Percentiles rank a stretch among this genome's conserved stretches.
Conservation (phyloP, 2,888 invertebrate species). For the Syrphus vitripennis region DNA sequence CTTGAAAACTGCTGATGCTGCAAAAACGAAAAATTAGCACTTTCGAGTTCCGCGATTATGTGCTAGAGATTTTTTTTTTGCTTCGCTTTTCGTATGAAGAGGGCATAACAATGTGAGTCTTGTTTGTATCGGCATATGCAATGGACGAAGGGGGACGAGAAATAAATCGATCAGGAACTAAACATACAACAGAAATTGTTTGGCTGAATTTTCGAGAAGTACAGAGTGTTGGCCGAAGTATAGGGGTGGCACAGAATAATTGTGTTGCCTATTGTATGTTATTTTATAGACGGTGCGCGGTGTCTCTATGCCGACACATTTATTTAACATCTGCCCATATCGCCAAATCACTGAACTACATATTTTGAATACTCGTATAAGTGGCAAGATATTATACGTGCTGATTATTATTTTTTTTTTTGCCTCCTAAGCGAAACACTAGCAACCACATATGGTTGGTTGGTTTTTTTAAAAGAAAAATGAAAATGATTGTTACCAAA, state of each 20-base stretch:
- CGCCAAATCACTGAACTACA: constrained; percentile 48
- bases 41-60: constrained; percentile 35
- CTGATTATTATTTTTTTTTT: not conserved
- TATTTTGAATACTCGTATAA: constrained; percentile 9
- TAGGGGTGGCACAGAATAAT: constrained; percentile 57
- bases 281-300: constrained; percentile 46
- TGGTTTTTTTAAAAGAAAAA: not conserved
- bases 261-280: constrained; percentile 43
- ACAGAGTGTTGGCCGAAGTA: constrained; percentile 16
- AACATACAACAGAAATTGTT: constrained; percentile 21
- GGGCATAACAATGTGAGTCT: constrained; percentile 55
- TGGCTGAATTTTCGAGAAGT: constrained; percentile 35
- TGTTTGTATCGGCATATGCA: not conserved
- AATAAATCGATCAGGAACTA: constrained; percentile 57
- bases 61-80: constrained; percentile 14
- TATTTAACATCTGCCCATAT: constrained; percentile 57
- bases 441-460: not conserved
- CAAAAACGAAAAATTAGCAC: constrained; percentile 56
- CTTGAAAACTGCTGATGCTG: constrained; percentile 35
- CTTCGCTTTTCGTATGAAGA: not conserved
- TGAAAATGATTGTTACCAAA: not conserved
- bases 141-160: constrained; percentile 27
- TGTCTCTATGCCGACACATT: constrained; percentile 64
- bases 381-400: constrained; percentile 2
- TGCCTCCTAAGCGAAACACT: not conserved